Evolutionary conservation across 2,888 invertebrate species (phyloP).

Genomic region (Junonia oenone): DNA sequence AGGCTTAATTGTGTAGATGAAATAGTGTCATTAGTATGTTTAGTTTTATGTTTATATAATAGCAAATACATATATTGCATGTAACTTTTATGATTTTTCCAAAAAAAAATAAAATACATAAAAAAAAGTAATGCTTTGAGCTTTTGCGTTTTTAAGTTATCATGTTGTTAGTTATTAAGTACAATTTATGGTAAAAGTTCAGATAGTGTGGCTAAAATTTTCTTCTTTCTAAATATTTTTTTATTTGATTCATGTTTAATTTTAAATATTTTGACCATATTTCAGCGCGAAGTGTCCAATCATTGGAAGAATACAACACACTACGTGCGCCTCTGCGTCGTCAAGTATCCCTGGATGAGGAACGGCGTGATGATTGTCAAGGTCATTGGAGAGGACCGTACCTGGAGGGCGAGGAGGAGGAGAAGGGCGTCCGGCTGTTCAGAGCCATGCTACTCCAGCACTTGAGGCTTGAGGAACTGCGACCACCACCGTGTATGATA

Average conservation of each 20-base stretch:
- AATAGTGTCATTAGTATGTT: neutral
- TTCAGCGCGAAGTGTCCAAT: slow-evolving; percentile 65
- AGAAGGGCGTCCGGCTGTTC: slow-evolving; percentile 72
- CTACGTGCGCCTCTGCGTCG: slow-evolving; percentile 67
- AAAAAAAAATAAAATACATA: no score
- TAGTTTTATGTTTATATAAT: neutral
- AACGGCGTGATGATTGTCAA: slow-evolving; percentile 68
- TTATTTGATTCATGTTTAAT: neutral
- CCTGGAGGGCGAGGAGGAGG: slow-evolving; percentile 66
- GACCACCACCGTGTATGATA: slow-evolving; percentile 63
- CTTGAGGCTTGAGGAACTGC: slow-evolving; percentile 59
- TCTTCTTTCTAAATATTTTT: neutral
- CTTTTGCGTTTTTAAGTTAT: no score
- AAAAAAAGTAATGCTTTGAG: no score
- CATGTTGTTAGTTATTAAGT: no score
- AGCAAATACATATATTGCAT: neutral
- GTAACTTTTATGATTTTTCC: neutral
- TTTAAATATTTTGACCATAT: neutral
- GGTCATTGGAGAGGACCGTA: slow-evolving; percentile 69
- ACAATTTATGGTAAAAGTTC: no score
- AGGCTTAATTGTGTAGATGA: neutral
- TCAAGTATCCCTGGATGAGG: slow-evolving; percentile 71
- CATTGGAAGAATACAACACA: slow-evolving; percentile 64
- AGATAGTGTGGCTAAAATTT: neutral
- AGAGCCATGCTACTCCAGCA: slow-evolving; percentile 66